Base-by-base conservation (phyloP, 1,140 invertebrate species). In the Penaeus chinensis region DNA sequence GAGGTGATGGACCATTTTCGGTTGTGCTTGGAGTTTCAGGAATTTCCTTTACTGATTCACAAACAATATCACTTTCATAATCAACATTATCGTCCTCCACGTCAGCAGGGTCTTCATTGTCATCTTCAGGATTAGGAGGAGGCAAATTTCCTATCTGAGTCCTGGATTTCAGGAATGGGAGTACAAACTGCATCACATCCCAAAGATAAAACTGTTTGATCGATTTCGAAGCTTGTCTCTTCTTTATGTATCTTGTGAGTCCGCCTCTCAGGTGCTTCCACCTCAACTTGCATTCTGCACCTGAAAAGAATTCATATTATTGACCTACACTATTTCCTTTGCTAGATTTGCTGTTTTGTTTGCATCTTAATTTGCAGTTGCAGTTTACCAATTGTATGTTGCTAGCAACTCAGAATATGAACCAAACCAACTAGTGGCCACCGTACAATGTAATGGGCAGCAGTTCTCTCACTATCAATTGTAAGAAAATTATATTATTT, bases 211-310 rank as follows among this genome's bases (percentile, higher is more conserved):
- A 66, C 65, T 66, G 65, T 66, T 24, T 66, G 65, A 66, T 66
- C 20, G 65, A 66, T 66, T 66, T 66, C 24, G 65, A 11, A 66
- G 54, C 60, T 20, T 82, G 80, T 82, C 80, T 82, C 80, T 82
- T 82, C 80, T 82, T 82, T 54, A 82, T 82, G 80, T 82, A 82
- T 82, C 80, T 82, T 82, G 80, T 82, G 80, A 65, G 80, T 62
- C 22, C 80, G 62, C 54, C 80, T 82, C 47, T 82, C 80, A 82
- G 80, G 24, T 82, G 80, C 80, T 82, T 82, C 80, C 60, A 61
- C 80, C 80, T 82, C 80, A 24, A 82, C 62, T 82, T 82, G 47
- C 80, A 82, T 82, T 82, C 80, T 82, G 80, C 80, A 82, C 80
- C 80, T 82, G 80, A 82, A 82, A 82, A 82, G 80, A 24, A 82